A percentile compares a stretch with the other conserved stretches of the same genome.
These are phyloP conservation scores for Troglohyphantes excavatus DNA, from an alignment of 2,888 invertebrate genomes.

Conservation along the genomic window DNA sequence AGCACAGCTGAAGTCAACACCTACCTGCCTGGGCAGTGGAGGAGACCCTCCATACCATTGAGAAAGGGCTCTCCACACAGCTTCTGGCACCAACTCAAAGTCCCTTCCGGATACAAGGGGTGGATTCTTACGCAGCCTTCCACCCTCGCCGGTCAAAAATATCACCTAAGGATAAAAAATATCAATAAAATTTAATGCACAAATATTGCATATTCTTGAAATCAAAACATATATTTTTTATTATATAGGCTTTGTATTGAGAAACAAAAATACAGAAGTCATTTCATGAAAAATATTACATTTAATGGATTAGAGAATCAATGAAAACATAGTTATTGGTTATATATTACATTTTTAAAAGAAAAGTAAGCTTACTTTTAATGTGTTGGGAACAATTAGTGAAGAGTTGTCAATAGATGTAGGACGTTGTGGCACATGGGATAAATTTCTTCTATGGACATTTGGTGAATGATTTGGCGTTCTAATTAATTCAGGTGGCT, in stretches of 20 bases:
- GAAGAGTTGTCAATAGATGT: slow-evolving; percentile 90
- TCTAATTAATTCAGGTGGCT: slow-evolving; percentile 76
- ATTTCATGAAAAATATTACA: too few species aligned
- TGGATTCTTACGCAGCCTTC: slow-evolving; percentile 89
- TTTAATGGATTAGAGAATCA: too few species aligned
- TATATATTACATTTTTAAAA: too few species aligned
- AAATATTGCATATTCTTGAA: too few species aligned
- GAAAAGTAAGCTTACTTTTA: slow-evolving; percentile 84
- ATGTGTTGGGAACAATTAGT: slow-evolving; percentile 86
- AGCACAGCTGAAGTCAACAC: not conserved
- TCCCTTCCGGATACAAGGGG: slow-evolving; percentile 90
- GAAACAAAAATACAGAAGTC: too few species aligned
- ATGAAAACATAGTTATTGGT: too few species aligned
- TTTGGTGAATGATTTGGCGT: slow-evolving; percentile 81
- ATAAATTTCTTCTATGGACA: slow-evolving; percentile 78
- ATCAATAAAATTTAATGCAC: too few species aligned
- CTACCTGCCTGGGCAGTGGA: slow-evolving; percentile 89
- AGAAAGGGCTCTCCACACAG: slow-evolving; percentile 92
- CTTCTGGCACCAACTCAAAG: slow-evolving; percentile 93
- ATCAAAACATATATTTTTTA: too few species aligned
- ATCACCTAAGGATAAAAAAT: slow-evolving; percentile 85
- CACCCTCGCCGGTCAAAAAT: slow-evolving; percentile 93
- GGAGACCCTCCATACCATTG: slow-evolving; percentile 92
- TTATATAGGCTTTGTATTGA: too few species aligned
- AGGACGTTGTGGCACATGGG: slow-evolving; percentile 83